Evolutionary conservation across 2,113 vertebrate species (phyloP), one percentile per base, ranked within the genome.

Genomic region (Chaenocephalus aceratus): DNA sequence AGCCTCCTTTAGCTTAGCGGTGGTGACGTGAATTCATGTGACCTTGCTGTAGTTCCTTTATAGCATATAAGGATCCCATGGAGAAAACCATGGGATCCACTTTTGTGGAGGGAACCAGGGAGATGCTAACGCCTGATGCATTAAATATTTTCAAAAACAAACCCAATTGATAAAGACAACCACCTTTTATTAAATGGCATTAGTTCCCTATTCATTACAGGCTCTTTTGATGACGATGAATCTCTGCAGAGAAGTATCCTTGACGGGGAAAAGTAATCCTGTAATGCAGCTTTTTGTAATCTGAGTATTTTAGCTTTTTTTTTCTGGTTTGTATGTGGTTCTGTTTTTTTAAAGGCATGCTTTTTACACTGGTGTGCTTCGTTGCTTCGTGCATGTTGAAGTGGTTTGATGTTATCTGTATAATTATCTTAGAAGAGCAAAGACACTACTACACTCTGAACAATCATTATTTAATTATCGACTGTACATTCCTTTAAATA

Each of bases 231-330:
- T 41, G 36, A 21, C 6, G 5, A 41, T 45, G 15, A 48, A 30
- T 14, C 63, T 63, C 16, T 14, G 12, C 53, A 68, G 88, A 89
- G 92, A 92, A 91, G 90, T 87, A 84, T 79, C 86, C 88, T 91
- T 80, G 91, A 82, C 49, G 7, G 48, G 5, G 7, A 64, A 52
- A 71, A 48, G 3, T 61, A 34, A 68, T 54, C 67, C 75, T 68
- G 82, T 75, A 88, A 84, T 83, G 79, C 73, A 74, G 77, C 75
- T 82, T 74, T 75, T 74, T 75, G 62, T 21, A 15, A 12, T 68
- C 62, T 61, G 30, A 53, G 41, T 75, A 41, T 46, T 56, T 75
- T 48, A 76, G 66, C 23, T 77, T 30, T 30, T 30, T 30, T 57
- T 53, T 12, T 21, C 5, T 41, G 36, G 13, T 81, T 75, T 61